A percentile compares a stretch with the other conserved stretches of the same genome.
phyloP scores from a whole-genome alignment of 2,888 invertebrate species.

The Dermolepida albohirtum region DNA sequence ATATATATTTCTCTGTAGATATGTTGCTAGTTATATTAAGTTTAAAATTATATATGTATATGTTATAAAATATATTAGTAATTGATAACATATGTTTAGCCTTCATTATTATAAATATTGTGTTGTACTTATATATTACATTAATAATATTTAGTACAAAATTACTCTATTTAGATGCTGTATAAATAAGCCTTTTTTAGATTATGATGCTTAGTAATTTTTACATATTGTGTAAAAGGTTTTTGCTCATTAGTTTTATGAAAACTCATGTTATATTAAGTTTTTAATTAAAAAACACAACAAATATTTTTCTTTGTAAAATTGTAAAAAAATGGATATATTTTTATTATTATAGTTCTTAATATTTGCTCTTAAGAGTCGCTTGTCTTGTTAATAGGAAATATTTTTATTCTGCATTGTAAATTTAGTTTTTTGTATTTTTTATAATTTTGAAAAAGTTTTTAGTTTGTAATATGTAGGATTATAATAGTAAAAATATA shows the following conservation, averaged over 20 bases:
- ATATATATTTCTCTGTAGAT: conserved; percentile 8
- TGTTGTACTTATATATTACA: conserved; percentile 30
- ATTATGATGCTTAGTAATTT: neutral
- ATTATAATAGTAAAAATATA: neutral
- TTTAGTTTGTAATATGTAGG: neutral
- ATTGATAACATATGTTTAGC: conserved; percentile 33
- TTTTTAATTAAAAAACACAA: neutral
- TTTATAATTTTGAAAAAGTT: neutral
- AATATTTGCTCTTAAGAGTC: no score
- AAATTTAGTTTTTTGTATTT: no score
- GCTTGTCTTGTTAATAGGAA: no score
- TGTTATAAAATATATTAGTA: conserved; percentile 12
- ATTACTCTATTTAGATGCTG: conserved; percentile 30
- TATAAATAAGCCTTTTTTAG: conserved; percentile 14
- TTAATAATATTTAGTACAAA: conserved; percentile 39
- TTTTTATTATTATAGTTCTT: no score
- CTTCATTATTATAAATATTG: conserved; percentile 17
- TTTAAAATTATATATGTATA: conserved; percentile 9
- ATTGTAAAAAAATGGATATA: no score
- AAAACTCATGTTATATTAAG: neutral
- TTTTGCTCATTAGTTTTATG: conserved; percentile 10
- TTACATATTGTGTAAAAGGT: conserved; percentile 1
- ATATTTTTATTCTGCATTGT: no score
- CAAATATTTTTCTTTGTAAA: no score
- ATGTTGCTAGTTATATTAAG: conserved; percentile 25